Evolutionary conservation across 2,888 invertebrate species (phyloP), one percentile per base, ranked within the genome.

Genomic region (Bellardia pandia): DNA sequence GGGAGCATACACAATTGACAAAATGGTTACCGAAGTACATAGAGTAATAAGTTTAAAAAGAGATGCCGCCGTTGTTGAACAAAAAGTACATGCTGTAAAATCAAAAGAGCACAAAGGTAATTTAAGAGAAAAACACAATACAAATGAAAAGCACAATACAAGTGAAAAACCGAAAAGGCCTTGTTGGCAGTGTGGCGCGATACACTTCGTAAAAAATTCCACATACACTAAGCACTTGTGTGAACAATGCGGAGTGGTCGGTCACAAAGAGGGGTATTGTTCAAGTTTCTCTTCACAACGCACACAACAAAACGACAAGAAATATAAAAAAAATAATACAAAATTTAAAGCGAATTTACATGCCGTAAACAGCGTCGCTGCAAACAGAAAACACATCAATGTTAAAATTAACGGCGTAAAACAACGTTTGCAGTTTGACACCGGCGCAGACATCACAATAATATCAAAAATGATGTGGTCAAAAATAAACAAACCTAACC

Each of bases 191-290:
- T 88, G 86, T 37, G 85, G 82, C 40, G 68, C 51, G 6, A 86
- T 83, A 79, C 76, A 88, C 33, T 86, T 85, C 23, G 66, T 48
- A 4, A 77, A 51, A 48, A 51, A 85, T 45, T 88, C 82, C 75
- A 64, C 16, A 40, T 87, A 83, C 72, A 53, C 56, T 13, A 72
- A 85, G 7, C 86, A 86, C 37, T 58, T 62, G 30, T 84, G 80
- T 48, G 78, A 42, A 33, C 79, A 88, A 11, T 80, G 84, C 53
- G 53, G 53, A 23, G 68, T 66, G 7, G 58, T 72, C 11, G 81
- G 80, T 1, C 86, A 88, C 37, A 88, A 86, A 80, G 84, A 77
- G 16, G 86, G 78, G 2, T 86, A 84, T 77, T 86, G 85, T 74
- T 37, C 76, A 37, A 68, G 71, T 68, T 77, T 76, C 51, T 64